These are phyloP conservation scores for Aphrocallistes beatrix DNA, from an alignment of 37 sponge, comb jelly and placozoan genomes.

Conservation along the genomic window DNA sequence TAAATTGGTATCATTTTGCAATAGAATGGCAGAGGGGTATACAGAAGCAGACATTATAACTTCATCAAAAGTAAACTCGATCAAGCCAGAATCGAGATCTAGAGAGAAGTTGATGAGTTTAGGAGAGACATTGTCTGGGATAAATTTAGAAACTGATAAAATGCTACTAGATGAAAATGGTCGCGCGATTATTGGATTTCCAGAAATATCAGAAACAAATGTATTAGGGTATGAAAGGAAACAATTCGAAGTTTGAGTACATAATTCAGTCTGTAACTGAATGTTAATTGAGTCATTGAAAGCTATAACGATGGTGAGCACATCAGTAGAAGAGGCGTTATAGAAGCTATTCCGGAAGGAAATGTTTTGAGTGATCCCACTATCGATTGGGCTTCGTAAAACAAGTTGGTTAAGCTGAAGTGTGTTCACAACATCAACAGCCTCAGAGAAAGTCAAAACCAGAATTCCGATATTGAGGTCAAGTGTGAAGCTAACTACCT, in stretches of 20 bases:
- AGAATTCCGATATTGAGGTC: constrained; percentile 16
- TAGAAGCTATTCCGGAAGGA: not conserved
- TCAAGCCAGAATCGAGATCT: constrained; percentile 51
- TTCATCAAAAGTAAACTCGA: constrained; percentile 46
- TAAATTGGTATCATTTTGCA: constrained; percentile 42
- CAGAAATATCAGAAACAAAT: constrained; percentile 50
- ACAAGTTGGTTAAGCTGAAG: not conserved
- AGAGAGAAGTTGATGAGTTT: constrained; percentile 36
- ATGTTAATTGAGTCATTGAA: constrained; percentile 46
- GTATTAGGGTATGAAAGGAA: constrained; percentile 32
- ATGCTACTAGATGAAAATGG: not conserved
- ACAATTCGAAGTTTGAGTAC: constrained; percentile 40
- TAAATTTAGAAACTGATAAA: constrained; percentile 37
- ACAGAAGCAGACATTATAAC: constrained; percentile 26
- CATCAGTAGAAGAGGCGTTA: not conserved
- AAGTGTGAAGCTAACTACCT: constrained; percentile 17
- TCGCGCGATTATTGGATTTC: constrained; percentile 33
- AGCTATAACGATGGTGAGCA: constrained; percentile 27
- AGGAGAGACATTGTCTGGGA: constrained; percentile 32
- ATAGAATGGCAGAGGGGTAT: constrained; percentile 30
- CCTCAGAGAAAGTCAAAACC: constrained; percentile 21
- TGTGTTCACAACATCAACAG: not conserved
- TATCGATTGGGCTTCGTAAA: not conserved
- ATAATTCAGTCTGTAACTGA: constrained; percentile 48
- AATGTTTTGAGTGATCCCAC: constrained; percentile 22